These are phyloP conservation scores for Saimiri boliviensis DNA, from an alignment of 2,113 vertebrate genomes.

Conservation along the genomic window DNA sequence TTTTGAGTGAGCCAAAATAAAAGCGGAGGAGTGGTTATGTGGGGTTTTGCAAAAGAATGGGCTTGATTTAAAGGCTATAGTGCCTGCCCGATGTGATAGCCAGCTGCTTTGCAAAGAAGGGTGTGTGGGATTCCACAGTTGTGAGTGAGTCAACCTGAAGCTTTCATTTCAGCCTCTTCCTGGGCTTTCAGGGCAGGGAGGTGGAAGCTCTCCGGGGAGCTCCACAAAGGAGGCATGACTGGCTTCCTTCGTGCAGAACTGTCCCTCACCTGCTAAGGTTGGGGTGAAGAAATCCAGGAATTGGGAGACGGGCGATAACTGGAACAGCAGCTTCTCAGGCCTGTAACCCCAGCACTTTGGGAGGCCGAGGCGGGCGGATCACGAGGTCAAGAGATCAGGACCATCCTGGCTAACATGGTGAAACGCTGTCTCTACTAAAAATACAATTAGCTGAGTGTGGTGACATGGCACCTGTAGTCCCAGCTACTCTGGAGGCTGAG, in stretches of 20 bases:
- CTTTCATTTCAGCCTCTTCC: not conserved
- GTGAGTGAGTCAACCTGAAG: not conserved
- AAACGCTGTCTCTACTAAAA: too few species aligned
- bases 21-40: not conserved
- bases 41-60: slow-evolving; percentile 32
- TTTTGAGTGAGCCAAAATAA: slow-evolving; percentile 41
- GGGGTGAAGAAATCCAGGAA: not conserved
- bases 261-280: not conserved
- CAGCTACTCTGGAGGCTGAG: too few species aligned
- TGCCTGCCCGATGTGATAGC: not conserved
- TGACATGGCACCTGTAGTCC: too few species aligned
- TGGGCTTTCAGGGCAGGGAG: not conserved
- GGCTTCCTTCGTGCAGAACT: too few species aligned
- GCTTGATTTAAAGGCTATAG: slow-evolving; percentile 27
- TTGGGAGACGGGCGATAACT: not conserved
- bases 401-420: too few species aligned
- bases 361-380: too few species aligned
- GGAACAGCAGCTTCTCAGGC: not conserved
- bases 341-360: too few species aligned
- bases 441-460: too few species aligned
- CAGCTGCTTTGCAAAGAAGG: not conserved
- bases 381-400: too few species aligned
- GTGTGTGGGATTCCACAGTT: not conserved
- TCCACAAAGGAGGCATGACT: not conserved
- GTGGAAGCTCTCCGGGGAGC: not conserved